These are phyloP conservation scores for Iguana delicatissima DNA, from an alignment of 2,797 vertebrate species.

Conservation along the genomic window DNA sequence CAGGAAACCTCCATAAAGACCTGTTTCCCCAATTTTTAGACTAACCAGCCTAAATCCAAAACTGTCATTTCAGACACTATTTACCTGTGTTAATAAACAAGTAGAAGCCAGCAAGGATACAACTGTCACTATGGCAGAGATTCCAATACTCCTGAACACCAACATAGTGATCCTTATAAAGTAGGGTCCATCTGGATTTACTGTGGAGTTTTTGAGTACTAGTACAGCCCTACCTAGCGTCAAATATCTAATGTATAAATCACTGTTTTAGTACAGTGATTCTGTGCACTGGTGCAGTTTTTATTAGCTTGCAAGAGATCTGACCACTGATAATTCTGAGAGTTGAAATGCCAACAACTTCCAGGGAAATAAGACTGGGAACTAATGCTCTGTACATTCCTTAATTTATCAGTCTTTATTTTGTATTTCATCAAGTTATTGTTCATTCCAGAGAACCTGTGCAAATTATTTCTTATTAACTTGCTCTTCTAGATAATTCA, in stretches of 20 bases:
- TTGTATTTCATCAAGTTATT: not conserved
- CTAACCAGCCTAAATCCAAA: fast-evolving
- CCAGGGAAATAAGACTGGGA: no score
- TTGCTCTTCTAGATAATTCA: not conserved
- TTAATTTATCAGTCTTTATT: not conserved
- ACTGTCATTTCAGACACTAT: fast-evolving
- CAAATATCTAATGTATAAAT: not conserved
- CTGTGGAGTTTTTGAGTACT: fast-evolving
- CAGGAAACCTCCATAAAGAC: not conserved
- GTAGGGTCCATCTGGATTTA: not conserved
- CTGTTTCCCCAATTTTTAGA: not conserved
- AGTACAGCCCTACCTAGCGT: not conserved
- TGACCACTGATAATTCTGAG: no score
- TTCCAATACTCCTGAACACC: not conserved
- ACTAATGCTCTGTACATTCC: no score
- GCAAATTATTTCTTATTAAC: not conserved
- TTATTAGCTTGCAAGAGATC: no score
- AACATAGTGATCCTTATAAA: fast-evolving
- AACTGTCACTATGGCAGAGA: not conserved
- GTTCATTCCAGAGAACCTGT: not conserved
- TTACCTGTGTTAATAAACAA: not conserved
- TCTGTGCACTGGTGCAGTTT: no score
- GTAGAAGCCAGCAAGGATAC: slow-evolving; percentile 1
- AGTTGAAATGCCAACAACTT: no score
- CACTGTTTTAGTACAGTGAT: not conserved